A percentile compares a stretch with the other conserved stretches of the same genome.
These are phyloP conservation scores for Ptychoptera contaminata DNA, from an alignment of 2,888 invertebrate species.

Conservation along the genomic window DNA sequence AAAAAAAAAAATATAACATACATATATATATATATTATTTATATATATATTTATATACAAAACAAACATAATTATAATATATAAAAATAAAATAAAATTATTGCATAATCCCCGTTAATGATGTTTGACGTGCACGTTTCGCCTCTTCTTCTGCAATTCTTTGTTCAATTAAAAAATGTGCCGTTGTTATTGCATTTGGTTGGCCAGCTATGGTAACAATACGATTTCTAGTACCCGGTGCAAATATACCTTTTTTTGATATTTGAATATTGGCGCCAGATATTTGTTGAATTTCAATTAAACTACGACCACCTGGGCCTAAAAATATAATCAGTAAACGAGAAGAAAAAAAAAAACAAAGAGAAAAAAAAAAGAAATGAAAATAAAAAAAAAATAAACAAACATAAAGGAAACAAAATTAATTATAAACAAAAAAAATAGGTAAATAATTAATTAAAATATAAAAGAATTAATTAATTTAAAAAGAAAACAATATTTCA, in stretches of 20 bases:
- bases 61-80: too few species aligned
- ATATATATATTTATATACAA: too few species aligned
- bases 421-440: conserved; percentile 6
- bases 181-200: conserved; percentile 74
- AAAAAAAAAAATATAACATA: too few species aligned
- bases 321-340: conserved; percentile 16
- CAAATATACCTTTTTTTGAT: conserved; percentile 95
- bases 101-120: conserved; percentile 33
- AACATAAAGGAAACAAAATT: conserved; percentile 4
- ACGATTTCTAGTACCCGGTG: conserved; percentile 92
- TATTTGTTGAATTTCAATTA: conserved; percentile 93
- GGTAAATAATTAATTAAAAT: too few species aligned
- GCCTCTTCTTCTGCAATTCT: conserved; percentile 91
- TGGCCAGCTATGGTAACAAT: conserved; percentile 92
- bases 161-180: conserved; percentile 91
- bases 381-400: conserved; percentile 4
- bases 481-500: neutral
- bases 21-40: too few species aligned
- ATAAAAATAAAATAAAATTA: conserved; percentile 7
- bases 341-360: conserved; percentile 1
- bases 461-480: conserved; percentile 3
- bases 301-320: conserved; percentile 88
- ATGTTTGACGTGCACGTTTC: conserved; percentile 83
- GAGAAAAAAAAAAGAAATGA: conserved; percentile 3
- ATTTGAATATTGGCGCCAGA: conserved; percentile 97